A percentile compares a stretch with the other conserved stretches of the same genome.
Conservation (phyloP, 2,888 invertebrate species). For the Xanthorhoe designata region DNA sequence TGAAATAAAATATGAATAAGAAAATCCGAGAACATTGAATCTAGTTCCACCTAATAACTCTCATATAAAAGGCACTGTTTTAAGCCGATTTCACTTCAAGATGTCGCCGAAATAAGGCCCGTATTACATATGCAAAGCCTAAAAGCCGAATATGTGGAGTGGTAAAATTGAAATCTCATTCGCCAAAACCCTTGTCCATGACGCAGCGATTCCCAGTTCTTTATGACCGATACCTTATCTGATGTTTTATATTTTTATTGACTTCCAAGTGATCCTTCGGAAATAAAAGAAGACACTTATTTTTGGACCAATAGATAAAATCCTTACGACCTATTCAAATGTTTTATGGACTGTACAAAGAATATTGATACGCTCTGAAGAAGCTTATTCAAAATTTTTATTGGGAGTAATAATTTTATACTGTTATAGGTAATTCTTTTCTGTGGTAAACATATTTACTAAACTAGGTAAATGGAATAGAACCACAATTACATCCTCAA, state of each 20-base stretch:
- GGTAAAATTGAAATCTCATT: constrained; percentile 71
- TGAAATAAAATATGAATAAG: background rate
- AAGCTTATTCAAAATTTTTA: background rate
- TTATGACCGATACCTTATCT: constrained; percentile 48
- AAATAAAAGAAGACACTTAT: constrained; percentile 32
- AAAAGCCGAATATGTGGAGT: constrained; percentile 63
- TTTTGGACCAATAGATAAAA: constrained; percentile 13
- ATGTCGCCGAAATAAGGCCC: constrained; percentile 26
- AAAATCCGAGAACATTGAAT: background rate
- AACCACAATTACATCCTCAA: too few relatives aligned
- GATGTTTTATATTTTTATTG: constrained; percentile 36
- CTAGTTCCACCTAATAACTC: background rate
- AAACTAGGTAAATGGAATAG: too few relatives aligned
- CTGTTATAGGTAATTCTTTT: background rate
- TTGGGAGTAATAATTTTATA: background rate
- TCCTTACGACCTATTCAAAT: constrained; percentile 1
- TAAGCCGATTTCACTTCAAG: constrained; percentile 21
- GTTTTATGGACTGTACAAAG: constrained; percentile 3
- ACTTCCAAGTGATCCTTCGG: constrained; percentile 31
- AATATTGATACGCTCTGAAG: constrained; percentile 2
- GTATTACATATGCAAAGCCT: constrained; percentile 52
- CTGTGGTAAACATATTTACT: too few relatives aligned
- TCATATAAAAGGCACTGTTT: constrained; percentile 5
- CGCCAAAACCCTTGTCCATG: constrained; percentile 54
- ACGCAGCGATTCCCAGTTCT: constrained; percentile 45